phyloP scores from a whole-genome alignment of 2,113 vertebrate genomes.

The Scortum barcoo region DNA sequence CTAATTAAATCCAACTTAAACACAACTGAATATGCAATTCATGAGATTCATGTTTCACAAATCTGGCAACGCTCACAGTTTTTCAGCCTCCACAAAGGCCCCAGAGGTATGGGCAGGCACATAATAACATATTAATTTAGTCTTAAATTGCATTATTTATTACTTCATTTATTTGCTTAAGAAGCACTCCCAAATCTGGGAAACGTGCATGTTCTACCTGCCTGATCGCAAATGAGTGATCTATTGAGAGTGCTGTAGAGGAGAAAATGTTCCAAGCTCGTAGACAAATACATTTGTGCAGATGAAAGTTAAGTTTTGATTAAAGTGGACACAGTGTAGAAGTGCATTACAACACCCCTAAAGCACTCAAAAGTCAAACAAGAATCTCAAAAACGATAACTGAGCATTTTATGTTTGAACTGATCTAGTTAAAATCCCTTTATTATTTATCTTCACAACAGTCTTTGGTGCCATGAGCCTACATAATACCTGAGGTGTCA shows the following conservation, averaged over 20 bases:
- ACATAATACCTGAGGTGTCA: neutral
- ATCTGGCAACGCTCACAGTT: slow-evolving; percentile 64
- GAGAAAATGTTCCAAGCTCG: neutral
- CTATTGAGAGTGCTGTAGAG: slow-evolving; percentile 6
- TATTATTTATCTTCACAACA: neutral
- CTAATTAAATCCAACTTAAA: slow-evolving; percentile 67
- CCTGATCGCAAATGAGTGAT: slow-evolving; percentile 26
- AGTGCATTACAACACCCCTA: neutral
- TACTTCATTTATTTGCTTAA: slow-evolving; percentile 64
- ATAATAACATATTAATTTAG: slow-evolving; percentile 66
- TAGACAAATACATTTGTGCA: neutral
- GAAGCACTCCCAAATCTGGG: slow-evolving; percentile 44
- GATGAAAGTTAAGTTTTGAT: neutral
- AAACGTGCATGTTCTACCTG: slow-evolving; percentile 25
- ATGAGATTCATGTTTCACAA: slow-evolving; percentile 41
- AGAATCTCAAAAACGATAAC: neutral
- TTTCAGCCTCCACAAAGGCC: slow-evolving; percentile 53
- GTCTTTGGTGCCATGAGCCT: neutral
- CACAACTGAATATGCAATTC: slow-evolving; percentile 61
- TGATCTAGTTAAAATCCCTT: neutral
- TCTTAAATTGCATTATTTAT: slow-evolving; percentile 73
- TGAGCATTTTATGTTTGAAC: neutral
- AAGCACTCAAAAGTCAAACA: neutral
- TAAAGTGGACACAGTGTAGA: neutral
- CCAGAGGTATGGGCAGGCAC: slow-evolving; percentile 66